These are phyloP conservation scores for Morpho achilles DNA, from an alignment of 2,888 invertebrate genomes.

Conservation along the genomic window DNA sequence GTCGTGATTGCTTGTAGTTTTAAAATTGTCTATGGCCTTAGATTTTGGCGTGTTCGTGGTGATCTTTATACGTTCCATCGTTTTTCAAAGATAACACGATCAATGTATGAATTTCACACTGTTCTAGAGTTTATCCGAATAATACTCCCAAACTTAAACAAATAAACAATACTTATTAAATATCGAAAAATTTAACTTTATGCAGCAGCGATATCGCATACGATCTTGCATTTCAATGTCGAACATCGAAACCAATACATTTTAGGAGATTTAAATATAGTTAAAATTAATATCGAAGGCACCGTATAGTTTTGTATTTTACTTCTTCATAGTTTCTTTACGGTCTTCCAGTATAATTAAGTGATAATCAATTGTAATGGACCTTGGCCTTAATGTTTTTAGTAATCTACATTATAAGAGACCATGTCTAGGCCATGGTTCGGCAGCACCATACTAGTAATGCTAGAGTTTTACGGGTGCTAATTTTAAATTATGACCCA, in stretches of 20 bases:
- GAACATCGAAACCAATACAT: background rate
- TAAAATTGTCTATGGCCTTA: too few relatives aligned
- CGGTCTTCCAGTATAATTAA: conserved; percentile 68
- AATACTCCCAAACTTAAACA: too few relatives aligned
- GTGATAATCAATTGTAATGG: conserved; percentile 43
- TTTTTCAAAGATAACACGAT: too few relatives aligned
- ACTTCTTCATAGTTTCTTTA: conserved; percentile 46
- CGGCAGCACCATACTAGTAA: conserved; percentile 50
- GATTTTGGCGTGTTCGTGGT: too few relatives aligned
- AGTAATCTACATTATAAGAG: conserved; percentile 4
- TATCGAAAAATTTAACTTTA: too few relatives aligned
- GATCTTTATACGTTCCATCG: too few relatives aligned
- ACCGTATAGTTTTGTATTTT: conserved; percentile 3
- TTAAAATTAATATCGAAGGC: background rate
- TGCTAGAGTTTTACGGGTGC: conserved; percentile 65
- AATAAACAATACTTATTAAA: too few relatives aligned
- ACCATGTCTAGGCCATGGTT: background rate
- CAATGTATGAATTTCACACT: too few relatives aligned
- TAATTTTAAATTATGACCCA: conserved; percentile 41
- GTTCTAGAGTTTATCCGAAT: too few relatives aligned
- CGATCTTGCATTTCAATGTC: too few relatives aligned
- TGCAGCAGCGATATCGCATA: too few relatives aligned
- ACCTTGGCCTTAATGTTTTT: conserved; percentile 37
- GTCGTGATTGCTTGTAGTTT: too few relatives aligned
- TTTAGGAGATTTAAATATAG: background rate